Base-by-base conservation (phyloP, 2,888 invertebrate species). In the Apamea epomidion region DNA sequence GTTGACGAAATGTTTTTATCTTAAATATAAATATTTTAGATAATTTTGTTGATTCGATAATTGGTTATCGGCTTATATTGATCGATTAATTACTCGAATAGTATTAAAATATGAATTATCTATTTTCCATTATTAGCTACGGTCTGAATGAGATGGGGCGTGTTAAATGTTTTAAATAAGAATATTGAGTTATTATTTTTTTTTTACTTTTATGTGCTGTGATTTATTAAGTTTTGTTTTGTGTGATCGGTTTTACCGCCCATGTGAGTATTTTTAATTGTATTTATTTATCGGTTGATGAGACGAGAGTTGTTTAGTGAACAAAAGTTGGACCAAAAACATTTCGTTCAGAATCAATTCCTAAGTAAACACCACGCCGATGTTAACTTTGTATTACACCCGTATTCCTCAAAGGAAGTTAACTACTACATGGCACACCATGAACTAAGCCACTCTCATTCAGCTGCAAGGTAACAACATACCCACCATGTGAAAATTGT, bases 41-140 rank as follows among this genome's bases (percentile, higher is more conserved):
- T 89, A 88, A 84, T 81, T 71, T 37, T 32, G 12, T 73, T 80
- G n/a, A 78, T 65, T 10, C 37, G 89, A 88, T 88, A 84, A 82
- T 70, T 54, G 2, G 32, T 87, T 90, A 91, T 90, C 91, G 84
- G 90, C 76, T 90, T 89, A 89, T 54, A 68, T 51, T 80, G 83
- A 82, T 85, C 25, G 84, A 88, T 90, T 88, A 85, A 83, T 84
- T 86, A 86, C 32, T 60, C 70, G 64, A 69, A 37, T 58, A 75
- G 67, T 81, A n/a, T 79, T 78, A 64, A 42, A 78, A 82, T 48
- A 2, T 25, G 16, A 18, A n/a, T 65, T 76, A 73, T 78, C 67
- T 45, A 29, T 42, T 67, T 29, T 81, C 51, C 37, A 80, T 82
- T 85, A 77, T 67, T 74, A 54, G 29, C 18, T 25, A 51, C 6